These are phyloP conservation scores for Phthorimaea operculella DNA, from an alignment of 1,140 invertebrate species.

Conservation along the genomic window DNA sequence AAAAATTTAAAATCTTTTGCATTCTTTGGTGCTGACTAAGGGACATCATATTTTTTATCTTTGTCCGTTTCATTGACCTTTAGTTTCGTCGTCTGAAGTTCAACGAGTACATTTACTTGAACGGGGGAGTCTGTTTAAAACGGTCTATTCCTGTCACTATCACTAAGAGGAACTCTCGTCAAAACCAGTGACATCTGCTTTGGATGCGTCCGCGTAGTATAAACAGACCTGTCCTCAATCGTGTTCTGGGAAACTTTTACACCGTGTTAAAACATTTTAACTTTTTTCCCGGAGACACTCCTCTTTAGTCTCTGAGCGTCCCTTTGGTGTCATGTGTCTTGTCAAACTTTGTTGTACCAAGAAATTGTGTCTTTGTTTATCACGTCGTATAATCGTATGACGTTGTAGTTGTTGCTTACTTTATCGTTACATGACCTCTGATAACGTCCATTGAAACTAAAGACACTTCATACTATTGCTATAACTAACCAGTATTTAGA, in stretches of 20 bases:
- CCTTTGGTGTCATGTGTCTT: neutral
- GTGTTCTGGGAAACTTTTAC: slow-evolving; percentile 56
- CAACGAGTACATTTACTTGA: too few species aligned
- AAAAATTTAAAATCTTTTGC: slow-evolving; percentile 1
- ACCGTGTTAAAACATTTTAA: slow-evolving; percentile 38
- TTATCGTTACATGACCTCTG: too few species aligned
- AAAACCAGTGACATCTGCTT: slow-evolving; percentile 48
- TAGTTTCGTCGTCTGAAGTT: too few species aligned
- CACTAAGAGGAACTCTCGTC: slow-evolving; percentile 25
- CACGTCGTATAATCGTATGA: neutral
- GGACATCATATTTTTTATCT: neutral
- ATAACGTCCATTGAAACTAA: too few species aligned
- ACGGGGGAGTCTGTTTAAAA: slow-evolving; percentile 2
- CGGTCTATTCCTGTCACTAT: slow-evolving; percentile 30
- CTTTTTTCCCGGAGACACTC: slow-evolving; percentile 43
- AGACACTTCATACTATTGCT: too few species aligned
- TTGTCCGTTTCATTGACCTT: neutral
- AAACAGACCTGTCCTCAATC: slow-evolving; percentile 54
- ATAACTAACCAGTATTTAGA: too few species aligned
- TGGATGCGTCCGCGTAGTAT: slow-evolving; percentile 28
- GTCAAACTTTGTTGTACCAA: neutral
- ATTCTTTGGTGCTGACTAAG: too few species aligned
- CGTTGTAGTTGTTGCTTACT: too few species aligned
- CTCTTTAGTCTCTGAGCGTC: neutral
- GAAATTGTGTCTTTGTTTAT: neutral